Conservation (phyloP, 1,140 invertebrate genomes). For the Megathymus violae region DNA sequence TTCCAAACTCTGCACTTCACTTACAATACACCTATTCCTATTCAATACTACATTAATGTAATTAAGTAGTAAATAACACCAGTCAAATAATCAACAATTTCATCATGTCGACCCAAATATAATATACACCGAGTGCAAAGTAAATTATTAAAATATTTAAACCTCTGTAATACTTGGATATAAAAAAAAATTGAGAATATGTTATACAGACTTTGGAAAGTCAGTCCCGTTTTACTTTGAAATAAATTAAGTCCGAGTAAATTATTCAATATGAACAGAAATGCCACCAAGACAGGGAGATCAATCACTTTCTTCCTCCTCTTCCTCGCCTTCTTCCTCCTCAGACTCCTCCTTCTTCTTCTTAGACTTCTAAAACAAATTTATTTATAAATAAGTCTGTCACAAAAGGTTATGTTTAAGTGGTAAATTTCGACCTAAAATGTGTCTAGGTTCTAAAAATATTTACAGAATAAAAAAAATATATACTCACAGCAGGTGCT, state of each 20-base stretch:
- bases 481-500: slow-evolving; percentile 73
- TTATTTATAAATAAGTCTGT: slow-evolving; percentile 21
- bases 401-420: too few relatives aligned
- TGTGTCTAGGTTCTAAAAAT: slow-evolving; percentile 4
- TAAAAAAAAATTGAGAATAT: slow-evolving; percentile 54
- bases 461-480: too few relatives aligned
- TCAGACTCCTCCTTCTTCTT: slow-evolving; percentile 84
- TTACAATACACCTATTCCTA: slow-evolving; percentile 49
- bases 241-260: slow-evolving; percentile 85
- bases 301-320: slow-evolving; percentile 84
- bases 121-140: slow-evolving; percentile 45
- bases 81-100: slow-evolving; percentile 50
- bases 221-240: slow-evolving; percentile 79
- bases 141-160: slow-evolving; percentile 42
- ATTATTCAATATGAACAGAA: slow-evolving; percentile 84
- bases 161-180: slow-evolving; percentile 45
- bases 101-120: slow-evolving; percentile 52
- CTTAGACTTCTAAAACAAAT: slow-evolving; percentile 75
- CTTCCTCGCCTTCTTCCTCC: slow-evolving; percentile 80
- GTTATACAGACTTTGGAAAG: slow-evolving; percentile 80
- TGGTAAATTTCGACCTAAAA: slow-evolving; percentile 1
- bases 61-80: slow-evolving; percentile 52
- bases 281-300: slow-evolving; percentile 72
- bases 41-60: slow-evolving; percentile 59
- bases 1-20: slow-evolving; percentile 78